These are phyloP conservation scores for Amazona guildingii DNA, from an alignment of 2,113 vertebrate species.

Conservation along the genomic window DNA sequence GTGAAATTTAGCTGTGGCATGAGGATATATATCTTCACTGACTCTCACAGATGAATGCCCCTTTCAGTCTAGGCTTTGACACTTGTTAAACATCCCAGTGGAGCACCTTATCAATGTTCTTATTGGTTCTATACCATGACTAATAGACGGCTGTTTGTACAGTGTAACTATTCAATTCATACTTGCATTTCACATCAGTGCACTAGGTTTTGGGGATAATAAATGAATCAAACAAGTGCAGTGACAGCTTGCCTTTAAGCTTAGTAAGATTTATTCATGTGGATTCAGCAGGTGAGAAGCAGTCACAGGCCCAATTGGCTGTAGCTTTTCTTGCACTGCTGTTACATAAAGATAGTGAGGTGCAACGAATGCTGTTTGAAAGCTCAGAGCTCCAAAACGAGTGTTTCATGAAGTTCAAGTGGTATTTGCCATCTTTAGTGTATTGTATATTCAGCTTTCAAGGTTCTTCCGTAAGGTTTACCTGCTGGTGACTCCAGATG, in stretches of 20 bases:
- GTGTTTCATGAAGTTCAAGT: background rate
- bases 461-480: background rate
- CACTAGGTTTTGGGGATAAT: background rate
- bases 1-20: background rate
- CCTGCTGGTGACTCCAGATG: background rate
- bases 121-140: background rate
- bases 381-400: background rate
- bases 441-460: background rate
- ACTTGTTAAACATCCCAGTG: background rate
- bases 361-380: background rate
- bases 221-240: background rate
- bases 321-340: background rate
- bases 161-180: background rate
- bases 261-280: background rate
- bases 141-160: background rate
- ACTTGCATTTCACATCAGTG: background rate
- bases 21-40: background rate
- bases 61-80: background rate
- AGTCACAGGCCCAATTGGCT: background rate
- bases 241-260: background rate
- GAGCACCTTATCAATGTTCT: background rate
- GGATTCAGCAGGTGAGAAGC: background rate
- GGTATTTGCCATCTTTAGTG: background rate
- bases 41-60: background rate
- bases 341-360: background rate